Evolutionary conservation across 2,113 vertebrate genomes (phyloP), one percentile per base, ranked within the genome.

Genomic region (Actenoides lindsayi): DNA sequence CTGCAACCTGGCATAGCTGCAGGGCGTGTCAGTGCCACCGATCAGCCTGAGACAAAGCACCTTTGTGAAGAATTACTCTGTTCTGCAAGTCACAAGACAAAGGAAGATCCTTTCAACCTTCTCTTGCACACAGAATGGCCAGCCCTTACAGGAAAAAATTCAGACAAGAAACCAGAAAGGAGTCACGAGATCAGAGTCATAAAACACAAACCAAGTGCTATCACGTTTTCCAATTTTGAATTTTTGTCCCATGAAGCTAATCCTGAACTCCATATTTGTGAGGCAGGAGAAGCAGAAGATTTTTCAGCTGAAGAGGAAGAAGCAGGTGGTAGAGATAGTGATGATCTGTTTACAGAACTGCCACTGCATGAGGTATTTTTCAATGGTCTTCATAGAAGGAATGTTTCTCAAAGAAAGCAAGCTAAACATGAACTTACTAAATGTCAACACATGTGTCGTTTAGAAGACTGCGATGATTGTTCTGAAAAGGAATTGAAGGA

Each of bases 181-280:
- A 73, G 15, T 54, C 89, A 63, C 33, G 94, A 98, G 65, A 94
- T 97, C 12, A 96, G 97, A 93, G 92, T 98, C 31, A 96, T 99
- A 64, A 98, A 98, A 80, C 97, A 98, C 93, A 98, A 98, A 88
- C 94, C 93, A 30, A 98, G 97, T 86, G 97, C 97, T 83, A 98
- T 98, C 85, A 90, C 98, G 13, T 99, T 99, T 96, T 97, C 97
- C 37, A 97, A 98, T 79, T 93, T 83, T 3, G 46, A 80, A 16
- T n/a, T 51, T 87, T 83, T 87, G 79, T 30, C 84, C 35, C 64
- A 51, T 44, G 57, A 89, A 53, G 46, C n/a, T 35, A 87, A 87
- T 39, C 56, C 71, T 81, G 93, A 88, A 12, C 70, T 97, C 74
- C 94, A 39, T 57, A 88, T 91, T 64, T 94, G 78, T 0, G 94